Evolutionary conservation across 2,888 invertebrate species (phyloP), one percentile per base, ranked within the genome.

Genomic region (Polyommatus iphigenia): DNA sequence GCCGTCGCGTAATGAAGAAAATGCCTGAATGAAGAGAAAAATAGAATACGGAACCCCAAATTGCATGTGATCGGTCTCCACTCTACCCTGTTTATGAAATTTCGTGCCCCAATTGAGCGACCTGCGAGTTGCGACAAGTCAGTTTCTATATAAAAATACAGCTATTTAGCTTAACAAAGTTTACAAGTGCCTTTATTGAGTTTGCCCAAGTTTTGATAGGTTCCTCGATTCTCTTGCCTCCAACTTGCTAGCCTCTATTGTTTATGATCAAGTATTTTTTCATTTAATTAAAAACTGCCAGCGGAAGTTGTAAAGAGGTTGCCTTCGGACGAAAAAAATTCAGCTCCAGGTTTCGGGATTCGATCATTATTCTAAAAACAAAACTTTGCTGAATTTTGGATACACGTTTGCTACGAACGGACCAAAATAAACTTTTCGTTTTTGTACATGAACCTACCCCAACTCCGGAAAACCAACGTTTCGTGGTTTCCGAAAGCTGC

Each of bases 161-260:
- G 90, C 90, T 91, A 90, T 91, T 90, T 89, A 88, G 89, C 89
- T 90, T 91, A 91, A 90, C 91, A 91, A 93, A 93, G 90, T 93
- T 92, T 87, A 88, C 86, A 92, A 93, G 91, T 93, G 91, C 88
- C 91, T 88, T 93, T 93, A 93, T 93, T 93, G 92, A 93, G 93
- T 93, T 93, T 92, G 89, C 92, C 89, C 90, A 92, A 93, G 91
- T 93, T 93, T 92, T 93, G 93, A 93, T 93, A 93, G 93, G 93
- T 93, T 93, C 91, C 89, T 86, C 91, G 90, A 91, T 91, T 91
- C 73, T 89, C 88, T 90, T 87, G 90, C 87, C 87, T 86, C 88
- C 29, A 10, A 54, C 75, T 75, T 75, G 75, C 75, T 50, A 54
- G 50, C 54, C 46, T 54, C 24, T 29, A 75, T 75, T 75, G 75